phyloP scores from a whole-genome alignment of 23 tunicate genomes.

The Trididemnum miniatum region DNA sequence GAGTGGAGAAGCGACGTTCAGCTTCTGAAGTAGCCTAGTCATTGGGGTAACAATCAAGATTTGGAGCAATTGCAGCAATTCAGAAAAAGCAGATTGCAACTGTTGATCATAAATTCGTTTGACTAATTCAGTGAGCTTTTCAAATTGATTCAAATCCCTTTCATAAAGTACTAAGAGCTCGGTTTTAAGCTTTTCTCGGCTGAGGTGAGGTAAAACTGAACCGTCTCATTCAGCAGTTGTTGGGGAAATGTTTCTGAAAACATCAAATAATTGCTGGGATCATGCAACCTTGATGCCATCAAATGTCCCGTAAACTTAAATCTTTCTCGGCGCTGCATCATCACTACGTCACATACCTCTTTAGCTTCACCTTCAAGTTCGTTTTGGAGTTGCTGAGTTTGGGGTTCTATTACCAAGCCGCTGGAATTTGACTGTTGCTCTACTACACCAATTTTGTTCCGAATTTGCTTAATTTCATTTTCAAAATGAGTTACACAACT shows the following conservation, averaged over 20 bases:
- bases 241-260: not conserved
- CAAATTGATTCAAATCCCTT: constrained; percentile 17
- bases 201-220: not conserved
- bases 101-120: not conserved
- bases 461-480: not conserved
- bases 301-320: constrained; percentile 22
- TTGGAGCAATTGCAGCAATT: constrained; percentile 4
- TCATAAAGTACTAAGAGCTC: constrained; percentile 8
- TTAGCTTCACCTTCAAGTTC: not conserved
- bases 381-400: not conserved
- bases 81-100: not conserved
- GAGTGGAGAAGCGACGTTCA: constrained; percentile 12
- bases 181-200: constrained; percentile 6
- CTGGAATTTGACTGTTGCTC: not conserved
- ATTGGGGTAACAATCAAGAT: constrained; percentile 22
- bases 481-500: constrained; percentile 6
- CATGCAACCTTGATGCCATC: constrained; percentile 10
- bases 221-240: not conserved
- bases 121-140: not conserved
- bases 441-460: not conserved
- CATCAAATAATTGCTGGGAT: not conserved
- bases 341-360: constrained; percentile 21
- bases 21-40: constrained; percentile 31
- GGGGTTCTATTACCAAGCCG: not conserved
- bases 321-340: constrained; percentile 18